Percentiles rank a stretch among this genome's conserved stretches.
These are phyloP conservation scores for Empidonax traillii DNA, from an alignment of 2,113 vertebrate genomes.

Conservation along the genomic window DNA sequence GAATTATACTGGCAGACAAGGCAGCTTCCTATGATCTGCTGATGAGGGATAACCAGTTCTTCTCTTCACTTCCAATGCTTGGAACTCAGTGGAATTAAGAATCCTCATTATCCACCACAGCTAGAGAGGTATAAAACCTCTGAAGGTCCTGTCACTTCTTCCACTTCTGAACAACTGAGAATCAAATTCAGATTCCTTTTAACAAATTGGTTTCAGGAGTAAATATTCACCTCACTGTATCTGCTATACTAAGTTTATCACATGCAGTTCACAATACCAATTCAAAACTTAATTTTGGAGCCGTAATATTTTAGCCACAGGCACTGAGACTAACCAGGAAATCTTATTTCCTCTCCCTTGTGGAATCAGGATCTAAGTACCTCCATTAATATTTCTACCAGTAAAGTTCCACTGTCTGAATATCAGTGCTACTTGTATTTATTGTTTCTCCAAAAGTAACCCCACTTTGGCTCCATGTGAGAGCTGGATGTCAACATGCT, in stretches of 20 bases:
- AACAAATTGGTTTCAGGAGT: background rate
- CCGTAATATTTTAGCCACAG: background rate
- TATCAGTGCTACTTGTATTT: background rate
- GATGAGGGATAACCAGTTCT: background rate
- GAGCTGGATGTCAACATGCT: background rate
- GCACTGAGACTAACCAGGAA: background rate
- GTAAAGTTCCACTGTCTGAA: background rate
- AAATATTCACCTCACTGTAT: background rate
- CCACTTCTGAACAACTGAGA: background rate
- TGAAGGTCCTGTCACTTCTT: background rate
- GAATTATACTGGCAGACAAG: background rate
- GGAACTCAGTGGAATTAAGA: background rate
- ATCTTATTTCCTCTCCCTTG: slow-evolving; percentile 6
- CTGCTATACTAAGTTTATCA: background rate
- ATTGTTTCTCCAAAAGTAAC: background rate
- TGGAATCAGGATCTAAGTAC: background rate
- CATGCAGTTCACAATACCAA: background rate
- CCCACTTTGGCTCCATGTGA: background rate
- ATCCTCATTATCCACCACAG: background rate
- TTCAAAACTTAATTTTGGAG: background rate
- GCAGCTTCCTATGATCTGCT: background rate
- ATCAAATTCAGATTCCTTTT: background rate
- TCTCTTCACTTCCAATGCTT: background rate
- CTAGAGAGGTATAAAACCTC: background rate
- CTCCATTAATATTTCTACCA: background rate